Conservation (phyloP, 2,113 vertebrate species). For the Cnemophilus loriae region DNA sequence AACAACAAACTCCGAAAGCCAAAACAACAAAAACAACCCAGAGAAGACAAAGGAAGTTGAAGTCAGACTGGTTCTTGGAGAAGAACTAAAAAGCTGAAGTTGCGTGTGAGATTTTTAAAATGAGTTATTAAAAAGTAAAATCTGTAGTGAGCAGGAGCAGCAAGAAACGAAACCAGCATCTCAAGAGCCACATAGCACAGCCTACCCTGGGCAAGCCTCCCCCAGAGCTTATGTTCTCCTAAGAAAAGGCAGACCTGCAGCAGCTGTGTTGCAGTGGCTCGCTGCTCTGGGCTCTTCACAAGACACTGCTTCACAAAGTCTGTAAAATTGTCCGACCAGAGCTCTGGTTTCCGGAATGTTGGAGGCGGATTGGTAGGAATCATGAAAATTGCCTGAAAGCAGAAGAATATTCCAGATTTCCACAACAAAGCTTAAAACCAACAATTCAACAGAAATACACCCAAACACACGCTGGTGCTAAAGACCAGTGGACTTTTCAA, state of each 20-base stretch:
- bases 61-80: background rate
- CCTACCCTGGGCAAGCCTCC: background rate
- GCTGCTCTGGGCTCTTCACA: conserved; percentile 88
- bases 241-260: conserved; percentile 80
- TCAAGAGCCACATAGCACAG: background rate
- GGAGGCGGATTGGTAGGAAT: conserved; percentile 94
- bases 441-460: background rate
- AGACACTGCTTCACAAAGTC: conserved; percentile 91
- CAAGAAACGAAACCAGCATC: background rate
- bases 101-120: background rate
- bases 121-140: background rate
- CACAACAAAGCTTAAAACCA: background rate
- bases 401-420: background rate
- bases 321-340: conserved; percentile 80
- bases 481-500: accelerated
- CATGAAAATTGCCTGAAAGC: conserved; percentile 92
- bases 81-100: background rate
- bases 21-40: background rate
- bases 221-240: background rate
- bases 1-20: background rate
- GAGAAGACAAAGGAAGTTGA: background rate
- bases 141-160: background rate
- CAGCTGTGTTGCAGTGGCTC: conserved; percentile 88
- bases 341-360: conserved; percentile 83
- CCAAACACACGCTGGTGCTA: background rate